Evolutionary conservation across 2,113 vertebrate genomes (phyloP).

Genomic region (Eretmodus cyanostictus): DNA sequence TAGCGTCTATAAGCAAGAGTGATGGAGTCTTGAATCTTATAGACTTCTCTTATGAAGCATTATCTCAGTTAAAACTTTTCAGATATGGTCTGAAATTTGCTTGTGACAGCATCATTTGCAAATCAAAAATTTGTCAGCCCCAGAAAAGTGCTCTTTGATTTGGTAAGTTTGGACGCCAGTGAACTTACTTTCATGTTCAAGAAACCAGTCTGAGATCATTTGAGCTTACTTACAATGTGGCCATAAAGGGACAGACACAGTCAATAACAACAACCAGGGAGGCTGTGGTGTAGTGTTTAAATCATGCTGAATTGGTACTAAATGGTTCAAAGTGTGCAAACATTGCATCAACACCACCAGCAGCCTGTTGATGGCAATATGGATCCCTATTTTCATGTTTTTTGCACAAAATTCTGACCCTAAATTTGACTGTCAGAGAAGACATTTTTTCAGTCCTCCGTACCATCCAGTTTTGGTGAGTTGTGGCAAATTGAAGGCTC

Average conservation of each 20-base stretch:
- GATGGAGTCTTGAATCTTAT: background rate
- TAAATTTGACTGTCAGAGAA: fast-evolving
- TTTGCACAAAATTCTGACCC: background rate
- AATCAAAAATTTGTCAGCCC: background rate
- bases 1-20: background rate
- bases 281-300: background rate
- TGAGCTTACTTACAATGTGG: background rate
- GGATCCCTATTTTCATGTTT: background rate
- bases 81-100: background rate
- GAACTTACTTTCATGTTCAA: fast-evolving
- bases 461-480: background rate
- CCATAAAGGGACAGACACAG: background rate
- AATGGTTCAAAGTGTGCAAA: background rate
- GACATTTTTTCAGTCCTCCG: background rate
- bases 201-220: background rate
- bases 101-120: background rate
- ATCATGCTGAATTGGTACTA: background rate
- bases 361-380: background rate
- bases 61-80: background rate
- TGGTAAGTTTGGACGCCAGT: background rate
- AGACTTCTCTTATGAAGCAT: background rate
- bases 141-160: background rate
- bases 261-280: background rate
- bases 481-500: background rate
- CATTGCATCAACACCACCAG: background rate